A percentile compares a stretch with the other conserved stretches of the same genome.
phyloP scores from a whole-genome alignment of 1,140 invertebrate species.

The Drosophila arawakana region DNA sequence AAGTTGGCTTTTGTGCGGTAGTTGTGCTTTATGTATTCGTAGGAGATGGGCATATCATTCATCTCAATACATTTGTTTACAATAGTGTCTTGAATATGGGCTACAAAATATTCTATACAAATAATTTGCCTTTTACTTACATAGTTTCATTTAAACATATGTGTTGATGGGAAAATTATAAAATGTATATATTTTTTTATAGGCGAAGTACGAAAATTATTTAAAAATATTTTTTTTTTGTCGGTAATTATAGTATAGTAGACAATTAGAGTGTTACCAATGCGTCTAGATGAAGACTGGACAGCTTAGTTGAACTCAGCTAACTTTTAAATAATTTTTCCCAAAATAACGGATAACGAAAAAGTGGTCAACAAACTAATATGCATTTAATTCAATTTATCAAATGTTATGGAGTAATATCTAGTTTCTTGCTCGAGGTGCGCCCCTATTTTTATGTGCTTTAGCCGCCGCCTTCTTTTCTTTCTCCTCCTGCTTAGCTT shows the following conservation, averaged over 20 bases:
- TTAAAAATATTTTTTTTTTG: too few species aligned
- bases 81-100: background rate
- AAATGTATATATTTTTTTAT: too few species aligned
- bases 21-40: conserved; percentile 25
- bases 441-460: conserved; percentile 12
- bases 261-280: too few species aligned
- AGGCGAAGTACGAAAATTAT: too few species aligned
- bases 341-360: too few species aligned
- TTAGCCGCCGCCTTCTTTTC: conserved; percentile 11
- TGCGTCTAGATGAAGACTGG: too few species aligned
- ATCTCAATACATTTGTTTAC: background rate
- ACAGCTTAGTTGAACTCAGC: too few species aligned
- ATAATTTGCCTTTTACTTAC: too few species aligned
- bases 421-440: conserved; percentile 9
- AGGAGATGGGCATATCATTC: conserved; percentile 1
- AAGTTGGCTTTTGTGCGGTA: conserved; percentile 40
- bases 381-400: conserved; percentile 5
- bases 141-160: too few species aligned
- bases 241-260: too few species aligned
- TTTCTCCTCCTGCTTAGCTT: conserved; percentile 8
- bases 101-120: background rate
- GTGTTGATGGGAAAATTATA: too few species aligned
- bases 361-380: background rate
- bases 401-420: background rate
- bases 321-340: too few species aligned